These are phyloP conservation scores for Glyphotaelius pellucidus DNA, from an alignment of 2,888 invertebrate species.

Conservation along the genomic window DNA sequence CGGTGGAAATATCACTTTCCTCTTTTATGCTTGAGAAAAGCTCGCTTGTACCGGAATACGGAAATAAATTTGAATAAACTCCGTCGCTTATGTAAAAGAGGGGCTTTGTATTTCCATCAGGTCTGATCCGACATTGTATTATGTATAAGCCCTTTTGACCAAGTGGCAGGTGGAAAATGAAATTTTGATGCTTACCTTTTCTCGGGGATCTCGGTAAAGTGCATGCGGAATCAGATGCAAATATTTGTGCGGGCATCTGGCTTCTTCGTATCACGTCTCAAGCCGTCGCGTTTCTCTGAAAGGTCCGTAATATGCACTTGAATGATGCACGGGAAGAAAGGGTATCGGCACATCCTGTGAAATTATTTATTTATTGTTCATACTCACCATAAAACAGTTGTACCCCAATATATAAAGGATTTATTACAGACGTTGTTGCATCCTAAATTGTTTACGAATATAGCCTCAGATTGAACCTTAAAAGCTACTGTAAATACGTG, in stretches of 20 bases:
- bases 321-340: neutral
- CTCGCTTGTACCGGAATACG: neutral
- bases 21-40: neutral
- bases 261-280: neutral
- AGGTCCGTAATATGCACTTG: neutral
- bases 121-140: neutral
- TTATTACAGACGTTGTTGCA: too few species aligned
- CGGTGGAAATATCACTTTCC: neutral
- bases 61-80: neutral
- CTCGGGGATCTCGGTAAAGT: neutral
- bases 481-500: too few species aligned
- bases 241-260: neutral
- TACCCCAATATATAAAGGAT: too few species aligned
- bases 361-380: neutral
- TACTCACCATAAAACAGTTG: too few species aligned
- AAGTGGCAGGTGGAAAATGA: conserved; percentile 2
- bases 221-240: conserved; percentile 2
- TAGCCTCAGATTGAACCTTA: too few species aligned
- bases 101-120: neutral
- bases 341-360: neutral
- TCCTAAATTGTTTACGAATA: too few species aligned
- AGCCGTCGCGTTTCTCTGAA: neutral
- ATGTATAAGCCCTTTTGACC: neutral
- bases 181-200: neutral
- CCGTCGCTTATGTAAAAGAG: neutral